Conservation (phyloP, 2,888 invertebrate species). For the Phalera bucephala region DNA sequence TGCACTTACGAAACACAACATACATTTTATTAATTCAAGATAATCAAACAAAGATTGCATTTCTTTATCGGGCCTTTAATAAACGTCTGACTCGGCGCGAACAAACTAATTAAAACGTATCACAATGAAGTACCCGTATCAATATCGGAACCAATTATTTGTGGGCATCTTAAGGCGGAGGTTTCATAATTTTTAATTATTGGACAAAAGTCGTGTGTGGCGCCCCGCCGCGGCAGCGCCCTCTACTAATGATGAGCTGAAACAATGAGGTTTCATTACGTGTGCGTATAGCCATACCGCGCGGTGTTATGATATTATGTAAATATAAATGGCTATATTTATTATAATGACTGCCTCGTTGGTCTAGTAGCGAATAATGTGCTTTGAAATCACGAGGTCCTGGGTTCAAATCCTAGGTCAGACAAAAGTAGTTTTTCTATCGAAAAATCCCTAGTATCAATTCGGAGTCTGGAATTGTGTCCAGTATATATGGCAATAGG, state of each 20-base stretch:
- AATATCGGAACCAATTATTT: conserved; percentile 53
- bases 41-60: conserved; percentile 8
- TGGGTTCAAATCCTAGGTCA: too few relatives aligned
- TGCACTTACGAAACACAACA: too few relatives aligned
- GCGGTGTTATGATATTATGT: conserved; percentile 3
- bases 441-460: too few relatives aligned
- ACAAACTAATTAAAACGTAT: conserved; percentile 37
- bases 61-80: conserved; percentile 5
- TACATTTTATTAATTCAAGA: neutral
- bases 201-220: conserved; percentile 60
- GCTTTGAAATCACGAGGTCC: too few relatives aligned
- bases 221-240: conserved; percentile 57
- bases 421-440: too few relatives aligned
- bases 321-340: too few relatives aligned
- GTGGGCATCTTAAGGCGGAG: conserved; percentile 50
- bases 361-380: too few relatives aligned
- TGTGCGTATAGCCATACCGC: conserved; percentile 13
- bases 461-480: too few relatives aligned
- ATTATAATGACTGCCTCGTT: too few relatives aligned
- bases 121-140: conserved; percentile 38
- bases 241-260: conserved; percentile 48
- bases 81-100: conserved; percentile 28
- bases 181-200: conserved; percentile 73
- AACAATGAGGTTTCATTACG: conserved; percentile 58
- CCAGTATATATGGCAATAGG: too few relatives aligned